Evolutionary conservation across 2,888 invertebrate genomes (phyloP).

Genomic region (Terebella lapidaria): DNA sequence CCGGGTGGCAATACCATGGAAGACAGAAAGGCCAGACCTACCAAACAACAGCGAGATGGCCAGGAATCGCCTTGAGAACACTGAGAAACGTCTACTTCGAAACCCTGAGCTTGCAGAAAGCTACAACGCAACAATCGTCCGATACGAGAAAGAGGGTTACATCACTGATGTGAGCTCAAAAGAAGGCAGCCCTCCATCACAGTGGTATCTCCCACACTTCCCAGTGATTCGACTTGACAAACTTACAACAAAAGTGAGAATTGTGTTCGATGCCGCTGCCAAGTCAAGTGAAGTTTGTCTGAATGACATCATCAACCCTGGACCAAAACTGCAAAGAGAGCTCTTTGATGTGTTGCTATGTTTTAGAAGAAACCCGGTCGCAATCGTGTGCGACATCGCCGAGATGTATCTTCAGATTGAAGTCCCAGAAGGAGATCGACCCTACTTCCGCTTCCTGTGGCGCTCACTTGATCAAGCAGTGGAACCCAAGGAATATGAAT

Average conservation of each 20-base stretch:
- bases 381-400: slow-evolving; percentile 20
- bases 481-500: slow-evolving; percentile 17
- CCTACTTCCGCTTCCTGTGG: slow-evolving; percentile 12
- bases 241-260: slow-evolving; percentile 12
- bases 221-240: slow-evolving; percentile 17
- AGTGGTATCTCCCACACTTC: slow-evolving; percentile 25
- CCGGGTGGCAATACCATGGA: not conserved
- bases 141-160: slow-evolving; percentile 19
- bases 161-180: slow-evolving; percentile 8
- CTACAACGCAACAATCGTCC: slow-evolving; percentile 14
- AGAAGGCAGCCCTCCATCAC: not conserved
- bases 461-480: not conserved
- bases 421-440: slow-evolving; percentile 4
- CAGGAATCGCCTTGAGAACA: slow-evolving; percentile 14
- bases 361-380: slow-evolving; percentile 9
- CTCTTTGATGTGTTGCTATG: slow-evolving; percentile 19
- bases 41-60: too few relatives aligned
- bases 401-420: slow-evolving; percentile 10
- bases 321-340: slow-evolving; percentile 27
- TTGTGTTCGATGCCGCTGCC: slow-evolving; percentile 14
- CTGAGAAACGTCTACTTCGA: slow-evolving; percentile 17
- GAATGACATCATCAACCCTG: slow-evolving; percentile 24
- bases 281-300: not conserved
- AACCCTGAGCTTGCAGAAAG: slow-evolving; percentile 6
- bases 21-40: not conserved